phyloP scores from a whole-genome alignment of 2,888 invertebrate genomes.

The Iphiclides podalirius region DNA sequence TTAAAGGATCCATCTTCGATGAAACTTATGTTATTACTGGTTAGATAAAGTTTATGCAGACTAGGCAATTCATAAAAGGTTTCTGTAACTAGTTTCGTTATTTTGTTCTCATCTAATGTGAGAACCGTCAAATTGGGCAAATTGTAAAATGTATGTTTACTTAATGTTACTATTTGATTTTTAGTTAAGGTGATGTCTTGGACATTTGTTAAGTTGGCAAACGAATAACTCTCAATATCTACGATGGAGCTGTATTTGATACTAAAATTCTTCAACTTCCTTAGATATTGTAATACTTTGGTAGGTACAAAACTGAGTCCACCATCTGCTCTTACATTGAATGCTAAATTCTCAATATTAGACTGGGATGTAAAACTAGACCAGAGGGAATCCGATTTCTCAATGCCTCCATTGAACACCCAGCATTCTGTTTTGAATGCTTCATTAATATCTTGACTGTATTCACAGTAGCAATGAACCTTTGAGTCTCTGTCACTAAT shows the following conservation, averaged over 20 bases:
- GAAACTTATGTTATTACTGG: conserved; percentile 91
- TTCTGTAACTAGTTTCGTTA: conserved; percentile 85
- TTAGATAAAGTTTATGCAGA: conserved; percentile 87
- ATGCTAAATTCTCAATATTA: conserved; percentile 83
- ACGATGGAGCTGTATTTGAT: conserved; percentile 87
- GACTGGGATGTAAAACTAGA: conserved; percentile 85
- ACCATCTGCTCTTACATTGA: conserved; percentile 85
- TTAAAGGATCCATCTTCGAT: conserved; percentile 92
- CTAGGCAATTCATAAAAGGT: conserved; percentile 87
- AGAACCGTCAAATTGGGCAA: conserved; percentile 84
- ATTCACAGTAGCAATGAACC: conserved; percentile 85
- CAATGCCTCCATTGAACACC: conserved; percentile 85
- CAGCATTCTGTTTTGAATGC: conserved; percentile 88
- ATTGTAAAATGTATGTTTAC: conserved; percentile 86
- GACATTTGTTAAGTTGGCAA: conserved; percentile 86
- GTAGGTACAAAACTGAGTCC: conserved; percentile 86
- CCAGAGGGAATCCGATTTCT: conserved; percentile 85
- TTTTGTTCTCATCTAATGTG: conserved; percentile 87
- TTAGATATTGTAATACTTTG: conserved; percentile 83
- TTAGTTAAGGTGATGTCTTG: conserved; percentile 85
- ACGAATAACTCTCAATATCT: conserved; percentile 85
- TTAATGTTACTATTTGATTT: conserved; percentile 84
- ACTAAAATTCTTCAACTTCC: conserved; percentile 83
- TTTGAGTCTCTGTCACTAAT: conserved; percentile 77
- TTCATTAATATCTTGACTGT: conserved; percentile 72